Percentiles rank a stretch among this genome's conserved stretches.
These are phyloP conservation scores for Lerista edwardsae DNA, from an alignment of 2,797 vertebrate genomes.

Conservation along the genomic window DNA sequence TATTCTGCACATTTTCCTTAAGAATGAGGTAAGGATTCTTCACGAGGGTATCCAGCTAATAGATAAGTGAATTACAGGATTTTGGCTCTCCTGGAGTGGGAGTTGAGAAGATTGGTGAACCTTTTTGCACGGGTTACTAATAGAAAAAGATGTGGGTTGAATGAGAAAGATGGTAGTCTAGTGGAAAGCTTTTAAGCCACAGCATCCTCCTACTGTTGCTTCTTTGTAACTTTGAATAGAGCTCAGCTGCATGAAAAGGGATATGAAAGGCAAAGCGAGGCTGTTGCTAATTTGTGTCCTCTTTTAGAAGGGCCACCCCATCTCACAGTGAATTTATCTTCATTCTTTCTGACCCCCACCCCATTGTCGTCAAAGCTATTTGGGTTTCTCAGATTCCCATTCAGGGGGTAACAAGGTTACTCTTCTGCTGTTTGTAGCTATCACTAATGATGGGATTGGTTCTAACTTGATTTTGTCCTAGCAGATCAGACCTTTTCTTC, in stretches of 20 bases:
- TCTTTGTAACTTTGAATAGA: neutral
- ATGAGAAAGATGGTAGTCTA: neutral
- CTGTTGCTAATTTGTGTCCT: conserved; percentile 15
- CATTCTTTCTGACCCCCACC: neutral
- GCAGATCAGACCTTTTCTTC: neutral
- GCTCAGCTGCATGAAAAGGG: neutral
- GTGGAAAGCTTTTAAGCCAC: neutral
- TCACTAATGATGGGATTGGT: neutral
- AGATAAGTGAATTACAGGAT: neutral
- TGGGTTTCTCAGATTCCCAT: neutral
- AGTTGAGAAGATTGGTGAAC: neutral
- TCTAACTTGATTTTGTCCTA: neutral
- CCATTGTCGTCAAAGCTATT: neutral
- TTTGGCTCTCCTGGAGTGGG: neutral
- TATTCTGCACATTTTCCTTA: neutral
- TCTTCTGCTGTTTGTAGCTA: conserved; percentile 14
- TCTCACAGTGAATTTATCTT: neutral
- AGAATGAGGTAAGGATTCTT: neutral
- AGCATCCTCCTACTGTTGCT: neutral
- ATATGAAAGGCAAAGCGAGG: conserved; percentile 1
- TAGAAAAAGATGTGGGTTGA: neutral
- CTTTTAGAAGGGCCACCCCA: neutral
- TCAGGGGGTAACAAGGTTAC: conserved; percentile 10
- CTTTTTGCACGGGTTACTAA: conserved; percentile 11
- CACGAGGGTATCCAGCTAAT: neutral